phyloP scores from a whole-genome alignment of 2,797 vertebrate genomes.

The Vipera ursinii region DNA sequence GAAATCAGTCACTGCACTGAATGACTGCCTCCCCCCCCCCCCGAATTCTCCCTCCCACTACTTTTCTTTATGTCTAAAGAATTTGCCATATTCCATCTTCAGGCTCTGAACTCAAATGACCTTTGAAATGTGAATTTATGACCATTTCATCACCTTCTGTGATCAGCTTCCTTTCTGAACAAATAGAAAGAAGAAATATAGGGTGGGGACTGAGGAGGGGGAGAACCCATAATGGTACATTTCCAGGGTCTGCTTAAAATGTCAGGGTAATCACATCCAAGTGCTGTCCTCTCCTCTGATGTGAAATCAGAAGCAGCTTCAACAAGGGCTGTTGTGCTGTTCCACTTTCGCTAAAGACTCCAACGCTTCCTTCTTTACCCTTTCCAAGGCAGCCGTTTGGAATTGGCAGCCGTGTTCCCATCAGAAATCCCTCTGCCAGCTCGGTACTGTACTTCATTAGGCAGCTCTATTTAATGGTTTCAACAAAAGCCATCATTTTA shows the following conservation, averaged over 20 bases:
- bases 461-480: conserved; percentile 82
- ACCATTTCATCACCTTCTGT: conserved; percentile 58
- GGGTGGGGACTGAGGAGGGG: conserved; percentile 22
- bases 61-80: conserved; percentile 52
- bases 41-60: conserved; percentile 47
- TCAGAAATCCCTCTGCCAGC: conserved; percentile 73
- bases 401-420: conserved; percentile 67
- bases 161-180: conserved; percentile 57
- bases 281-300: conserved; percentile 57
- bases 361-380: conserved; percentile 64
- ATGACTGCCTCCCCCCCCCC: conserved; percentile 43
- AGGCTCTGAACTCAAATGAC: conserved; percentile 61
- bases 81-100: conserved; percentile 63
- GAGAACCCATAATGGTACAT: conserved; percentile 47
- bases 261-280: conserved; percentile 64
- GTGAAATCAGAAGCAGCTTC: conserved; percentile 51
- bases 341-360: conserved; percentile 60
- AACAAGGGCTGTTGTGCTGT: conserved; percentile 43
- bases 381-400: conserved; percentile 70
- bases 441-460: conserved; percentile 81
- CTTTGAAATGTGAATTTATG: conserved; percentile 68
- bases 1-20: conserved; percentile 62
- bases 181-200: conserved; percentile 64
- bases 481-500: conserved; percentile 84
- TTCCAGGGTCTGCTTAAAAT: conserved; percentile 71